These are phyloP conservation scores for Sylvia borin DNA, from an alignment of 2,797 vertebrate species.

Conservation along the genomic window DNA sequence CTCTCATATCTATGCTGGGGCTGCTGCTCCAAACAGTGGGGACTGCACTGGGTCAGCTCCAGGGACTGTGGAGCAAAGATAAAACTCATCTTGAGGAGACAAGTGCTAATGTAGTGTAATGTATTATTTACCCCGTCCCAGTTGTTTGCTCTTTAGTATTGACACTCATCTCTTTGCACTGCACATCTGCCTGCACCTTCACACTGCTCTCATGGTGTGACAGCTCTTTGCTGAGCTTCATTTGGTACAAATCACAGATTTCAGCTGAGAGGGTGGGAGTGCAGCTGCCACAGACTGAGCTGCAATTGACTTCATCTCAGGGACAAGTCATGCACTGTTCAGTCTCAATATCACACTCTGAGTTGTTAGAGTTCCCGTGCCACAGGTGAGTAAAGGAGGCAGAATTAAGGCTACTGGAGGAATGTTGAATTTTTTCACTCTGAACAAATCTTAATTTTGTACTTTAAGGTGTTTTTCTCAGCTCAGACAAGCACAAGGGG, in stretches of 20 bases:
- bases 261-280: background rate
- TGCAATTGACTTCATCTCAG: accelerated
- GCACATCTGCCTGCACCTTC: background rate
- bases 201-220: background rate
- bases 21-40: background rate
- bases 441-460: background rate
- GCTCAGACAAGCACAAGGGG: background rate
- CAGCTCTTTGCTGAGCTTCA: background rate
- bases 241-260: background rate
- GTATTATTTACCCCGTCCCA: background rate
- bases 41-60: background rate
- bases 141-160: background rate
- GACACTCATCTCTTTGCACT: background rate
- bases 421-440: background rate
- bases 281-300: background rate
- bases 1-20: background rate
- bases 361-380: background rate
- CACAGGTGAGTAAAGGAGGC: background rate
- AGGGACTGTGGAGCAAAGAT: background rate
- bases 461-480: background rate
- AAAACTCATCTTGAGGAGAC: background rate
- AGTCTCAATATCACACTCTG: background rate
- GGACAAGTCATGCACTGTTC: accelerated
- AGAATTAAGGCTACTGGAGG: background rate
- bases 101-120: background rate